Conservation (phyloP, 1,140 invertebrate species). For the Brachionus calyciflorus region DNA sequence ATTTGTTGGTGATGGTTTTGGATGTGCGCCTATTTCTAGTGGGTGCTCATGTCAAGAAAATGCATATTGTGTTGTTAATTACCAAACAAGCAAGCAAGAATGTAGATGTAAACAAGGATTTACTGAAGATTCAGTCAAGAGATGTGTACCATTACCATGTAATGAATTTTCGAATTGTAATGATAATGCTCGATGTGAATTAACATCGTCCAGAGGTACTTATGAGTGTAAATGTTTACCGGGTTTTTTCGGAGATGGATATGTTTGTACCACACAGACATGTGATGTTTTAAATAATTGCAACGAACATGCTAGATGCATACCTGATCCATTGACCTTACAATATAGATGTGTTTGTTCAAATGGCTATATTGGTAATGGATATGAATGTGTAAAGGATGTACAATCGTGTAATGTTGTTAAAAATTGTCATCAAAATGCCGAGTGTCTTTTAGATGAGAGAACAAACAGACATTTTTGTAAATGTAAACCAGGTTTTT, state of each 20-base stretch:
- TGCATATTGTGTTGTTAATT: slow-evolving; percentile 21
- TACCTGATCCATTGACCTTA: background rate
- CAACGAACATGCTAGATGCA: background rate
- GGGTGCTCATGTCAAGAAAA: slow-evolving; percentile 12
- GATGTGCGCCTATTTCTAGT: background rate
- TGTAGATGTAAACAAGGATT: slow-evolving; percentile 37
- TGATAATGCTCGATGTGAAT: slow-evolving; percentile 20
- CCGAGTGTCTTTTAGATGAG: slow-evolving; percentile 32
- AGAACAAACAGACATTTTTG: slow-evolving; percentile 38
- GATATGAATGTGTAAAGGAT: slow-evolving; percentile 37
- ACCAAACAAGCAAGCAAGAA: slow-evolving; percentile 31
- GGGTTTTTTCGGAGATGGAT: slow-evolving; percentile 42
- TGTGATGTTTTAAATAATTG: slow-evolving; percentile 33
- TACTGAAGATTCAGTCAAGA: slow-evolving; percentile 4
- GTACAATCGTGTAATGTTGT: slow-evolving; percentile 28
- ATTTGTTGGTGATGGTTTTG: slow-evolving; percentile 45
- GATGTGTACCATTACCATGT: slow-evolving; percentile 27
- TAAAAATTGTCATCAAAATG: slow-evolving; percentile 38
- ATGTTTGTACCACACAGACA: slow-evolving; percentile 22
- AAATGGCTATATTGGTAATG: slow-evolving; percentile 38
- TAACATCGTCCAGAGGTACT: background rate
- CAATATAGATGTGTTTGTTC: slow-evolving; percentile 34
- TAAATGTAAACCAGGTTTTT: slow-evolving; percentile 46
- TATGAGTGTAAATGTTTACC: slow-evolving; percentile 45
- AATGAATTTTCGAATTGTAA: slow-evolving; percentile 39